Evolutionary conservation across 2,888 invertebrate species (phyloP).

Genomic region (Apocheima hispidaria): DNA sequence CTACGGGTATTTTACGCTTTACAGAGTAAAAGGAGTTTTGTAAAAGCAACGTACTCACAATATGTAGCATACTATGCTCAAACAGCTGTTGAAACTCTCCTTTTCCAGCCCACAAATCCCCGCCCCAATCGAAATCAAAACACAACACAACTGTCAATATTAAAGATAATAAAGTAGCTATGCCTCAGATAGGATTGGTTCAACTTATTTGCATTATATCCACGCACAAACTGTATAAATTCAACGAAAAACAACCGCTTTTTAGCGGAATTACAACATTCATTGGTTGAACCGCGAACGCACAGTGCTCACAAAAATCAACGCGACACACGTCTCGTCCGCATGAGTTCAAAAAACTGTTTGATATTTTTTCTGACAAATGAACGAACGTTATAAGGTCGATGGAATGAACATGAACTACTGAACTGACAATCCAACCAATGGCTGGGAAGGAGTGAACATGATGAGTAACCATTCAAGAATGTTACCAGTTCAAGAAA

Average conservation of each 20-base stretch:
- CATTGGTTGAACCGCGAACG: slow-evolving; percentile 72
- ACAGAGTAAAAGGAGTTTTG: too few relatives aligned
- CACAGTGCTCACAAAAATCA: slow-evolving; percentile 73
- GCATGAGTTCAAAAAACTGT: slow-evolving; percentile 57
- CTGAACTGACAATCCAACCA: slow-evolving; percentile 12
- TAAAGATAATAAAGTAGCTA: slow-evolving; percentile 14
- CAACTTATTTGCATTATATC: slow-evolving; percentile 42
- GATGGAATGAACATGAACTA: slow-evolving; percentile 25
- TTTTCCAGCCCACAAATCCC: slow-evolving; percentile 57
- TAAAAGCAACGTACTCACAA: slow-evolving; percentile 66
- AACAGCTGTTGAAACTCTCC: slow-evolving; percentile 72
- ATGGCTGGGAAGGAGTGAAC: slow-evolving; percentile 1
- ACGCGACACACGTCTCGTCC: slow-evolving; percentile 78
- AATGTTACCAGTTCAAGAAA: slow-evolving; percentile 9
- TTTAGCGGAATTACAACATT: slow-evolving; percentile 47
- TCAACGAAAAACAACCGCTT: slow-evolving; percentile 46
- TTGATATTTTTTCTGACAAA: slow-evolving; percentile 25
- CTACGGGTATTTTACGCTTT: too few relatives aligned
- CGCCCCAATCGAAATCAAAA: slow-evolving; percentile 61
- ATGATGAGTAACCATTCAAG: slow-evolving; percentile 1
- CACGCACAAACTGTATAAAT: slow-evolving; percentile 49
- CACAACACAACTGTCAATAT: slow-evolving; percentile 69
- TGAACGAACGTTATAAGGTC: slow-evolving; percentile 13
- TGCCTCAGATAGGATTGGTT: slow-evolving; percentile 12
- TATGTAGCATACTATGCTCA: slow-evolving; percentile 81